Conservation (phyloP, 2,113 vertebrate genomes). For the Clarias gariepinus region DNA sequence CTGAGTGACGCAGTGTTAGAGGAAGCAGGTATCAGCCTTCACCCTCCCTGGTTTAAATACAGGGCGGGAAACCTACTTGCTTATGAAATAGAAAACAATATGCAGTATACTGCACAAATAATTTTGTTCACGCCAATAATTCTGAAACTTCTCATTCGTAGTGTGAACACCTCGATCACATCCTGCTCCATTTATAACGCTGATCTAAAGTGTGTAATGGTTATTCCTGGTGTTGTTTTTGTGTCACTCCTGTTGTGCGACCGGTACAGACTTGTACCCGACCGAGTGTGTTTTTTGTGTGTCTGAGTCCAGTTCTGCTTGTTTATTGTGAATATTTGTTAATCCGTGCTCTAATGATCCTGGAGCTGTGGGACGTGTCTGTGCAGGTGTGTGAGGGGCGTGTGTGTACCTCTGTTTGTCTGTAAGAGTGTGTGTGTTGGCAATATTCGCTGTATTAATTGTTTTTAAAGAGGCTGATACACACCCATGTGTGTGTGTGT, state of each 20-base stretch:
- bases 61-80: no score
- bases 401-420: slow-evolving; percentile 29
- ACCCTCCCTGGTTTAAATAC: no score
- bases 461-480: slow-evolving; percentile 50
- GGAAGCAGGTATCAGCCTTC: no score
- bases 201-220: background rate
- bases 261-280: slow-evolving; percentile 32
- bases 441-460: slow-evolving; percentile 48
- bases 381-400: slow-evolving; percentile 28
- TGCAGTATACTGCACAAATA: no score
- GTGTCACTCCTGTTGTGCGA: background rate
- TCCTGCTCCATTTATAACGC: background rate
- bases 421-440: slow-evolving; percentile 43
- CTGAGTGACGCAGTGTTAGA: background rate
- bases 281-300: slow-evolving; percentile 17
- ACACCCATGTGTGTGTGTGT: slow-evolving; percentile 24
- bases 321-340: slow-evolving; percentile 31
- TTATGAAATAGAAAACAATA: no score
- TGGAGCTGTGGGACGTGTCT: slow-evolving; percentile 32
- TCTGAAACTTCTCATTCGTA: background rate
- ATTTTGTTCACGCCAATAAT: background rate
- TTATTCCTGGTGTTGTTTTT: background rate
- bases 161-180: background rate
- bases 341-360: slow-evolving; percentile 34
- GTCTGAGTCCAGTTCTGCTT: slow-evolving; percentile 21